Evolutionary conservation across 2,113 vertebrate genomes (phyloP).

Genomic region (Romanogobio albipinnatus): DNA sequence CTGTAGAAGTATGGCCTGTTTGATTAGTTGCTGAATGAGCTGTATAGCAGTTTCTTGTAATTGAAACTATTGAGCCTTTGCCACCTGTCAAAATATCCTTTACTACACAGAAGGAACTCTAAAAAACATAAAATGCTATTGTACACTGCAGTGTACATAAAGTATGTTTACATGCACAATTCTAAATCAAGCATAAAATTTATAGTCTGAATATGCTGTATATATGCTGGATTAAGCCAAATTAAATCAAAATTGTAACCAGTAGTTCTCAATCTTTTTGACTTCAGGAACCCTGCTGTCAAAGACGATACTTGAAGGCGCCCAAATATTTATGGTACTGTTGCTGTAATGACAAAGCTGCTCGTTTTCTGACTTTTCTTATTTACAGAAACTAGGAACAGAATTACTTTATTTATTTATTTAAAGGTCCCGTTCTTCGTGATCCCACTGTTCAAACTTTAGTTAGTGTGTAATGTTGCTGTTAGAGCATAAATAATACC

Average conservation of each 20-base stretch:
- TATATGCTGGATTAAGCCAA: not conserved
- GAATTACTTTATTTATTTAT: not conserved
- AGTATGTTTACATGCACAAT: not conserved
- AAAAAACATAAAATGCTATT: slow-evolving; percentile 27
- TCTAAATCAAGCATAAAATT: not conserved
- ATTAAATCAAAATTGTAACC: not conserved
- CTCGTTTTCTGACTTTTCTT: not conserved
- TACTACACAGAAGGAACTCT: not conserved
- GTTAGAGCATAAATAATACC: too few relatives aligned
- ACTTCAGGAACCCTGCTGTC: not conserved
- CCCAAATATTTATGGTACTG: not conserved
- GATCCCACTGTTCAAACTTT: too few relatives aligned
- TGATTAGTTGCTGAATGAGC: not conserved
- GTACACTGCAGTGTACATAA: not conserved
- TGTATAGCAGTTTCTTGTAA: not conserved
- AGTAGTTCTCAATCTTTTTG: not conserved
- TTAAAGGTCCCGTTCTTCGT: too few relatives aligned
- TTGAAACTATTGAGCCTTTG: not conserved
- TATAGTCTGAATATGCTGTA: not conserved
- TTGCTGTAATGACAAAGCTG: too few relatives aligned
- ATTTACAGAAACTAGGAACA: not conserved
- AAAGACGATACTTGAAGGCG: not conserved
- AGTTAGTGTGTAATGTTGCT: too few relatives aligned
- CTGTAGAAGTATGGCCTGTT: not conserved
- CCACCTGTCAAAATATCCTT: not conserved